Conservation (phyloP, 1,140 invertebrate species). For the Heliconius hermathena region DNA sequence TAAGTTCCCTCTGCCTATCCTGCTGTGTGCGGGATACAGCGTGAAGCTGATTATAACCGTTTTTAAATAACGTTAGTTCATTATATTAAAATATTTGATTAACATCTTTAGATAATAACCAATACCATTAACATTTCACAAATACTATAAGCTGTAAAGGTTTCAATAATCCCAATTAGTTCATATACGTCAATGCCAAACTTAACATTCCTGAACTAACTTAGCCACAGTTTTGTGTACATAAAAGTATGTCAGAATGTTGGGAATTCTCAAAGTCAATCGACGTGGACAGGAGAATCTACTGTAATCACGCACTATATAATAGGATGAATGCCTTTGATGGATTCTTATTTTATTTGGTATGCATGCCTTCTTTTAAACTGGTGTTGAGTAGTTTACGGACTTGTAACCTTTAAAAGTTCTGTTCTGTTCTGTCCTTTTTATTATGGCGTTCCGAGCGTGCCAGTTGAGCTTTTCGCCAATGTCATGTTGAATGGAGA, state of each 20-base stretch:
- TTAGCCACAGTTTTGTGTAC: constrained; percentile 26
- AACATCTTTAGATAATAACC: not conserved
- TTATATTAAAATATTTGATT: not conserved
- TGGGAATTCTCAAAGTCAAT: constrained; percentile 38
- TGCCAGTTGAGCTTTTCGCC: too few relatives aligned
- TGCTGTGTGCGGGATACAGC: too few relatives aligned
- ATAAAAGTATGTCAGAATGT: constrained; percentile 33
- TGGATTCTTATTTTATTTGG: constrained; percentile 36
- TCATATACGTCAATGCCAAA: constrained; percentile 29
- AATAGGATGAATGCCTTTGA: constrained; percentile 45
- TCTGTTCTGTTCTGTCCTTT: not conserved
- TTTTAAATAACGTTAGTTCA: not conserved
- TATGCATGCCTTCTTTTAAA: constrained; percentile 35
- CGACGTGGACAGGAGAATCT: constrained; percentile 34
- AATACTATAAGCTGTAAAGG: not conserved
- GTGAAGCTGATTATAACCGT: too few relatives aligned
- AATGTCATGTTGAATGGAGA: too few relatives aligned
- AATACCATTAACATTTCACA: not conserved
- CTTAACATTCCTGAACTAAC: constrained; percentile 26
- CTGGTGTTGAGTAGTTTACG: constrained; percentile 13
- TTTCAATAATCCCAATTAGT: constrained; percentile 28
- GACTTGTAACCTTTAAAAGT: constrained; percentile 16
- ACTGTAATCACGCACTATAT: constrained; percentile 44
- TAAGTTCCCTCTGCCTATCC: too few relatives aligned
- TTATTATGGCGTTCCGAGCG: too few relatives aligned